Evolutionary conservation across 2,888 invertebrate genomes (phyloP).

Genomic region (Ceraclea dissimilis): DNA sequence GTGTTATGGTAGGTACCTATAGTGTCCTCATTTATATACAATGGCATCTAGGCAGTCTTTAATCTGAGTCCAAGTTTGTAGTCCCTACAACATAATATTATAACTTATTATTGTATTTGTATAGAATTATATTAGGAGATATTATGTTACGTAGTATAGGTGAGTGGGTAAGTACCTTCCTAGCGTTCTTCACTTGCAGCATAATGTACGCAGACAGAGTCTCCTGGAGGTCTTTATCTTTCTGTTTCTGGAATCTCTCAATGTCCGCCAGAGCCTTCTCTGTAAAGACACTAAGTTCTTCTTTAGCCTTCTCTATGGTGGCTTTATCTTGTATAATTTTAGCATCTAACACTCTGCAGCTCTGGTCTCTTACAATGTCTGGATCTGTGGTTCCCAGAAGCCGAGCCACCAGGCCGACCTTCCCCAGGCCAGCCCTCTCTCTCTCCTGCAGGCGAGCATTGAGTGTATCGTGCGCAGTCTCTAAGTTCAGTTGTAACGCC

Average conservation of each 20-base stretch:
- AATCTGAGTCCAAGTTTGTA: conserved; percentile 71
- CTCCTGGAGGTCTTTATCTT: conserved; percentile 63
- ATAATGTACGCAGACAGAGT: conserved; percentile 61
- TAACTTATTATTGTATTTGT: no score
- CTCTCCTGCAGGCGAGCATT: conserved; percentile 41
- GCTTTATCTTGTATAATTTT: conserved; percentile 56
- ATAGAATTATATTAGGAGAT: no score
- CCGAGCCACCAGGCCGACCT: conserved; percentile 63
- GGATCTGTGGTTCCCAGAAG: conserved; percentile 69
- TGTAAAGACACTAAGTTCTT: conserved; percentile 53
- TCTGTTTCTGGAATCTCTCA: conserved; percentile 65
- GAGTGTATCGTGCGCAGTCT: conserved; percentile 61
- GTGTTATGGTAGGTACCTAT: no score
- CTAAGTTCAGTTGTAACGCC: conserved; percentile 61
- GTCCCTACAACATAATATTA: conserved; percentile 48
- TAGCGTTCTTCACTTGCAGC: conserved; percentile 65
- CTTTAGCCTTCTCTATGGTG: conserved; percentile 50
- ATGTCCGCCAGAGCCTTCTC: conserved; percentile 59
- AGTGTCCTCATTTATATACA: background rate
- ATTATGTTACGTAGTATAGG: no score
- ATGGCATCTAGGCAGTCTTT: conserved; percentile 61
- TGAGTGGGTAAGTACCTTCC: no score
- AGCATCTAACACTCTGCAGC: conserved; percentile 57
- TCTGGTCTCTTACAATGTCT: conserved; percentile 65
- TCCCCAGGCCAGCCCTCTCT: conserved; percentile 55